phyloP scores from a whole-genome alignment of 2,797 vertebrate species.

The Diceros bicornis region DNA sequence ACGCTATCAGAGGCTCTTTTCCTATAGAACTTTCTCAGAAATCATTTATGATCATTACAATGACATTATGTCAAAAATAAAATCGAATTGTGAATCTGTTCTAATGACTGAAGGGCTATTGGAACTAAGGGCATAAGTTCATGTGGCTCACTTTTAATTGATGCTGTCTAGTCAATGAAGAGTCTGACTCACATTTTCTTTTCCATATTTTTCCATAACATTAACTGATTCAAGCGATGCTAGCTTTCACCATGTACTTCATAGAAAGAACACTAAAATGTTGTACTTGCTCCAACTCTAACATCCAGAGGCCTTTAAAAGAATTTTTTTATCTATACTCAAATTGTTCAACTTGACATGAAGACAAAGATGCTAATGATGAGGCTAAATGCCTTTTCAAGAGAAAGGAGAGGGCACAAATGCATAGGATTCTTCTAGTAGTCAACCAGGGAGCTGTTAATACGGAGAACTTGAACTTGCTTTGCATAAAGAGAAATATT shows the following conservation, averaged over 20 bases:
- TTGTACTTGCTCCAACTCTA: not conserved
- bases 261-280: not conserved
- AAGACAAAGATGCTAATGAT: not conserved
- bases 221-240: not conserved
- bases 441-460: not conserved
- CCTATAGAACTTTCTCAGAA: too few species aligned
- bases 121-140: not conserved
- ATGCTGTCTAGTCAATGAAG: not conserved
- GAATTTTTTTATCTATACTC: not conserved
- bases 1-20: too few species aligned
- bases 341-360: not conserved
- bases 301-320: not conserved
- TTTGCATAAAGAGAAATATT: not conserved
- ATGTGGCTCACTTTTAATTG: not conserved
- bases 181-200: not conserved
- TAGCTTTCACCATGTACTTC: not conserved
- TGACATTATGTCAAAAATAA: too few species aligned
- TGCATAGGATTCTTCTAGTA: not conserved
- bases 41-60: too few species aligned
- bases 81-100: too few species aligned
- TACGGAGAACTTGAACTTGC: not conserved
- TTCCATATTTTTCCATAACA: not conserved
- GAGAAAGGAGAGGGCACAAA: not conserved
- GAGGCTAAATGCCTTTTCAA: not conserved
- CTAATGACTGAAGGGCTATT: too few species aligned